Percentiles rank a stretch among this genome's conserved stretches.
phyloP scores from a whole-genome alignment of 1,140 invertebrate genomes.

The Andricus grossulariae region DNA sequence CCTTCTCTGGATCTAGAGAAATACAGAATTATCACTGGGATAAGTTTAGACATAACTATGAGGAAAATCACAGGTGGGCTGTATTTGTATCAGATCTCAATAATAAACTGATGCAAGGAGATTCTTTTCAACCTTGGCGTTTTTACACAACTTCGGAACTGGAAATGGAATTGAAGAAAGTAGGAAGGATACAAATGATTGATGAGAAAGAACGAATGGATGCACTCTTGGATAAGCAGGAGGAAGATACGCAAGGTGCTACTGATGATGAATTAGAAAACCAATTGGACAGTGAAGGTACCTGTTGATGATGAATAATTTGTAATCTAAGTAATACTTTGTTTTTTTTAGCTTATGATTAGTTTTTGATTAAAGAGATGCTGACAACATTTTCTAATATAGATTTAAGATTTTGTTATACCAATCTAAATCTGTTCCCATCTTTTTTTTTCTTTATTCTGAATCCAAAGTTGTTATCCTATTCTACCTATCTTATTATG shows the following conservation, averaged over 20 bases:
- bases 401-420: too few species aligned
- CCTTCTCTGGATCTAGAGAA: slow-evolving; percentile 64
- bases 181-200: slow-evolving; percentile 38
- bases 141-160: slow-evolving; percentile 46
- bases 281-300: slow-evolving; percentile 49
- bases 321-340: too few species aligned
- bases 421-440: too few species aligned
- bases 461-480: too few species aligned
- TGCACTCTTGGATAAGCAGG: slow-evolving; percentile 44
- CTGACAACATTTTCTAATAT: too few species aligned
- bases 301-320: background rate
- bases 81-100: slow-evolving; percentile 48
- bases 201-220: slow-evolving; percentile 46
- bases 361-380: too few species aligned
- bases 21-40: slow-evolving; percentile 71
- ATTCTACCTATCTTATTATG: too few species aligned
- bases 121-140: slow-evolving; percentile 50
- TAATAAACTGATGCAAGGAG: slow-evolving; percentile 28
- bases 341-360: too few species aligned
- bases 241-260: slow-evolving; percentile 40
- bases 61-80: slow-evolving; percentile 43
- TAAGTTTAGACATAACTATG: slow-evolving; percentile 1
- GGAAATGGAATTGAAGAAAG: slow-evolving; percentile 34
- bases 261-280: slow-evolving; percentile 41
- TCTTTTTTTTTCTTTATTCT: too few species aligned